Base-by-base conservation (phyloP, 2,113 vertebrate genomes). In the Tyrannus savana region DNA sequence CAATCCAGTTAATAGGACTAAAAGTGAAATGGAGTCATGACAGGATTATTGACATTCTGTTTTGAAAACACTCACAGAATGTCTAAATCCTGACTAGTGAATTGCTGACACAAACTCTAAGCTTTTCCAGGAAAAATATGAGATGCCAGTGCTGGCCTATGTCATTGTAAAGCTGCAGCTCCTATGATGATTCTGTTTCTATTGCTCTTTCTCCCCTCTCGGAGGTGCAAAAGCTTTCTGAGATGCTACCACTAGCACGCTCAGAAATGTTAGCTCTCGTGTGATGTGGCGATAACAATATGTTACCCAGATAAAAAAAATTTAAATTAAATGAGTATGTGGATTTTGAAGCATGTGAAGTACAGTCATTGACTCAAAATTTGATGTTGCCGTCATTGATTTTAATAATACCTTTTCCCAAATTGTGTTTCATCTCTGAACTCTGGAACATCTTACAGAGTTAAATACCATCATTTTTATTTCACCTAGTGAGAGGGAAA, bases 21-120 rank as follows among this genome's bases (percentile, higher is more conserved):
- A 73, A 92, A 95, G 27, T 78, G 76, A 73, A 92, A 79, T 89
- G 60, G 60, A 93, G 62, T 92, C 66, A n/a, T 75, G 90, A 93
- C 67, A 35, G 71, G 66, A 91, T 91, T 93, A 94, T 93, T 84
- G 90, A 64, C 66, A 59, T 89, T 87, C 46, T 56, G 30, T 81
- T 95, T 92, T 86, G 49, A 75, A 95, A 94, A 89, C 3, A 8
- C 59, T 93, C 44, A 82, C 25, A 62, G 73, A 60, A 84, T 55
- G 39, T 83, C 41, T 83, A 67, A 84, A 79, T 79, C 85, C 80
- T 87, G 52, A 73, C 78, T 62, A 66, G 49, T 73, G 80, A 89
- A 82, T 50, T 89, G 93, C 89, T 95, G 84, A 94, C 88, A 84
- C 84, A 85, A 64, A 75, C 42, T 84, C 31, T 84, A 56, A 79